Evolutionary conservation across 2,888 invertebrate genomes (phyloP), one percentile per base, ranked within the genome.

Genomic region (Drosophila subsilvestris): DNA sequence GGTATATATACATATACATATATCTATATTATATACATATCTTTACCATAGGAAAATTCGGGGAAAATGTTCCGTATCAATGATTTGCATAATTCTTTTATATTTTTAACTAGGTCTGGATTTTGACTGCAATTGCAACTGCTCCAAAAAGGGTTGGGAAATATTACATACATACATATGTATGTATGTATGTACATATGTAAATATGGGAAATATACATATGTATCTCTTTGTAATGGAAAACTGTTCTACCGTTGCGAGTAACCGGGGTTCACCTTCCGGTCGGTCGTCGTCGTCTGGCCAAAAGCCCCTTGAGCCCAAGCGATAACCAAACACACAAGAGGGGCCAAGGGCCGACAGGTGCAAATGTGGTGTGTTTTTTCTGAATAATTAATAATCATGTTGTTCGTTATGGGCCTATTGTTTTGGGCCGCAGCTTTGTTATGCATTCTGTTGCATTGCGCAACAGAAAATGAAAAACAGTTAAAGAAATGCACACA

Each of bases 361-460:
- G 63, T 63, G 43, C 49, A 43, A 58, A 58, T 63, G 75, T 78
- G 82, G 76, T 82, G 85, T 76, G 82, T 76, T 81, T 76, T 66
- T 75, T 53, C 44, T 74, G 76, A 80, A 86, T 86, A 80, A 86
- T 80, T 83, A 79, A 83, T 79, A 86, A 80, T 74, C 76, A 70
- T 73, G 71, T 59, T 70, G 78, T 76, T 79, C 70, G 83, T 83
- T 80, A 69, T 75, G 73, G 55, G 69, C 58, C 75, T 53, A 78
- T 83, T 83, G 83, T 83, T 62, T 79, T 75, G 75, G 37, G 51
- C 53, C 20, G 59, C 62, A 62, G 74, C 76, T 76, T 69, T 78
- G 78, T 83, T 86, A 69, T 75, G 72, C 69, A 86, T 83, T 85
- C 83, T 82, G 86, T 78, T 83, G 83, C 82, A 83, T 82, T 83